Conservation (phyloP, 2,888 invertebrate species). For the Deladenus siricidicola region DNA sequence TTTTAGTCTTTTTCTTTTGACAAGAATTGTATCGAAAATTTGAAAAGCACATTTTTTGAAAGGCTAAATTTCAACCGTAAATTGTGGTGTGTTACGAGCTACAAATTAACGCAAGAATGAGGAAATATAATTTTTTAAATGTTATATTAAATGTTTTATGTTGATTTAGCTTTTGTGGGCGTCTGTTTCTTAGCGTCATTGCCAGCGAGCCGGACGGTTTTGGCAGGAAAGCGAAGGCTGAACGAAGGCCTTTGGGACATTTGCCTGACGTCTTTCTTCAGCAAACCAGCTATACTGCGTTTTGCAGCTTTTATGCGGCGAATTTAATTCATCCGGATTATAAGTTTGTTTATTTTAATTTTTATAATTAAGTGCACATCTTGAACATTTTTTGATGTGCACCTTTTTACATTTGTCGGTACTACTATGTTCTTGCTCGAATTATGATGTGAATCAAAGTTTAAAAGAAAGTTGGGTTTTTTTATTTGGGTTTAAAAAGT, state of each 20-base stretch:
- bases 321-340: constrained; percentile 42
- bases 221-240: constrained; percentile 19
- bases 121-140: too few relatives aligned
- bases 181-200: constrained; percentile 33
- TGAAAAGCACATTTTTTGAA: constrained; percentile 15
- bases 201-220: constrained; percentile 33
- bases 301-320: constrained; percentile 35
- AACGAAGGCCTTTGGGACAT: constrained; percentile 22
- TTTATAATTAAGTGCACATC: too few relatives aligned
- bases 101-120: too few relatives aligned
- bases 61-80: constrained; percentile 26
- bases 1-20: too few relatives aligned
- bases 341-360: constrained; percentile 12
- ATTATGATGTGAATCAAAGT: too few relatives aligned
- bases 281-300: constrained; percentile 28
- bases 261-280: constrained; percentile 28
- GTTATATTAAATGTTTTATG: neutral
- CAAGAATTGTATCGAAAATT: neutral
- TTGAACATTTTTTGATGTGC: too few relatives aligned
- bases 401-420: too few relatives aligned
- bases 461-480: too few relatives aligned
- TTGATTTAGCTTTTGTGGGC: constrained; percentile 31
- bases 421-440: too few relatives aligned
- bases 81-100: constrained; percentile 14
- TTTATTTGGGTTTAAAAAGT: too few relatives aligned